Evolutionary conservation across 2,113 vertebrate species (phyloP), one percentile per base, ranked within the genome.

Genomic region (Sebastes schlegelii): DNA sequence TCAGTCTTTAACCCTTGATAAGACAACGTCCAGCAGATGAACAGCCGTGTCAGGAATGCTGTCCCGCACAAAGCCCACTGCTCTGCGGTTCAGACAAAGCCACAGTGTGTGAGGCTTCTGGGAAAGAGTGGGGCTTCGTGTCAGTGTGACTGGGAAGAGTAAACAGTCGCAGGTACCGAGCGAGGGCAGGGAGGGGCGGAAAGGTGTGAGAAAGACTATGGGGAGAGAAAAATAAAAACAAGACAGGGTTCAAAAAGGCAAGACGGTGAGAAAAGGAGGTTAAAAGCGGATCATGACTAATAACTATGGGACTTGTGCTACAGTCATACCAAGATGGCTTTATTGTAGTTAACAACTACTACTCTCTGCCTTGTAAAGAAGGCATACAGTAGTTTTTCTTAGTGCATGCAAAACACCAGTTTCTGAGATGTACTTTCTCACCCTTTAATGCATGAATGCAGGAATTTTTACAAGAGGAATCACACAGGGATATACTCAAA

Each of bases 151-250:
- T 74, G 74, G 70, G 83, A 86, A 90, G 80, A 89, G 83, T 74
- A 92, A 91, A 93, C 89, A 91, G 80, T 83, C 40, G 42, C 88
- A 94, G 92, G 92, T 90, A 91, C 69, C 75, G 68, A 65, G 76
- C 2, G 42, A 72, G 60, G 0, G 6, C 49, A 72, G 61, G 48
- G 23, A 77, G 57, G 6, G 64, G 17, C 13, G 68, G 46, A 75
- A 57, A 72, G 64, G 70, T 63, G 51, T 52, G 34, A 65, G 42
- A 46, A 5, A 62, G n/a, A 64, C 6, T 66, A 66, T 16, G 17
- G 58, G 6, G 11, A n/a, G 52, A 60, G 34, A 42, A 48, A 65
- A 66, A 61, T 23, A 67, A 80, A 80, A 78, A 76, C 19, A 60
- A 58, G n/a, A 55, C n/a, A 11, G 34, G 55, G 5, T 17, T 43